Evolutionary conservation across 2,888 invertebrate species (phyloP).

Genomic region (Trichopoda pennipes): DNA sequence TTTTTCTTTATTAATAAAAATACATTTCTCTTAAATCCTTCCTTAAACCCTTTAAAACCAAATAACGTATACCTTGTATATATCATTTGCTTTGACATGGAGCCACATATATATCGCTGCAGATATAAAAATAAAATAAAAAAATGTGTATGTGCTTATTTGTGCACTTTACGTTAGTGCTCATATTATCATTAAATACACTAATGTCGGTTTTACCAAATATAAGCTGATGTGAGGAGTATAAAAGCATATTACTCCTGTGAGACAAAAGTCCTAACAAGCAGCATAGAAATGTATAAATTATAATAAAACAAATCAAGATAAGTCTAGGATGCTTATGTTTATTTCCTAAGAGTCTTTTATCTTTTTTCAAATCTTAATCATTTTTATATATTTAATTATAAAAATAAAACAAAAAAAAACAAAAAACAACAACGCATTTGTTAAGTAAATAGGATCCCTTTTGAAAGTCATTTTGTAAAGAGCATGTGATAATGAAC

Average conservation of each 20-base stretch:
- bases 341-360: conserved; percentile 22
- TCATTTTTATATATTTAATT: conserved; percentile 8
- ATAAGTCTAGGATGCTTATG: conserved; percentile 8
- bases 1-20: too few species aligned
- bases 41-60: too few species aligned
- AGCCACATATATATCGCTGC: conserved; percentile 10
- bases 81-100: neutral
- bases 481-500: too few species aligned
- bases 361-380: conserved; percentile 16
- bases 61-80: neutral
- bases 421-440: neutral
- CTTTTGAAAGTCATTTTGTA: conserved; percentile 5
- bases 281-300: conserved; percentile 22
- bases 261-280: conserved; percentile 13
- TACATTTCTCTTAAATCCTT: too few species aligned
- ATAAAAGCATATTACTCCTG: neutral
- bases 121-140: conserved; percentile 4
- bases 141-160: conserved; percentile 31
- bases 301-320: conserved; percentile 40
- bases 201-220: conserved; percentile 21
- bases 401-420: neutral
- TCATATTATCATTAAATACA: conserved; percentile 60
- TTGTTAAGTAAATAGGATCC: neutral
- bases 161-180: conserved; percentile 28
- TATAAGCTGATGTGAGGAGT: conserved; percentile 1